Percentiles rank a stretch among this genome's conserved stretches.
Evolutionary conservation across 2,888 invertebrate species (phyloP).

Genomic region (Cryptus viduatorius): DNA sequence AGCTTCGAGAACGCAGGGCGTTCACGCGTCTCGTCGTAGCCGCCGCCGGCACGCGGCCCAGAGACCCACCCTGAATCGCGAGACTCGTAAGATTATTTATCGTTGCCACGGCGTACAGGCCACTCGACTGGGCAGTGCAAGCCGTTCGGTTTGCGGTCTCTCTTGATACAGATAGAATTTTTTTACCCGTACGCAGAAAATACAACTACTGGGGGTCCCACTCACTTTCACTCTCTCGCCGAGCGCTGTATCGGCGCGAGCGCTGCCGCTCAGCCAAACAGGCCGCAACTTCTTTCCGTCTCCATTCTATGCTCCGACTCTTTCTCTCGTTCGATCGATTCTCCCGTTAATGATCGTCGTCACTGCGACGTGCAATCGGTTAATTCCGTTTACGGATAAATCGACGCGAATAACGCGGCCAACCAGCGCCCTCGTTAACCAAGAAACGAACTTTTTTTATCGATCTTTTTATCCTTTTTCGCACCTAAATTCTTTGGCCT

Average conservation of each 20-base stretch:
- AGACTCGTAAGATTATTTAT: constrained; percentile 53
- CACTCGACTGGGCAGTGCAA: constrained; percentile 11
- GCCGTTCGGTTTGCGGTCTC: constrained; percentile 41
- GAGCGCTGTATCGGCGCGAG: constrained; percentile 17
- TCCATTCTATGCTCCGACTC: constrained; percentile 27
- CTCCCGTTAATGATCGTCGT: constrained; percentile 61
- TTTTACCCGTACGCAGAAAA: constrained; percentile 58
- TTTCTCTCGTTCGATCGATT: constrained; percentile 59
- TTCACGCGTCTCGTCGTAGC: constrained; percentile 51
- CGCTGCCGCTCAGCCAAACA: constrained; percentile 27
- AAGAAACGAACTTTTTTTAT: constrained; percentile 10
- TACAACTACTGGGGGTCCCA: constrained; percentile 3
- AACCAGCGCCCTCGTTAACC: constrained; percentile 35
- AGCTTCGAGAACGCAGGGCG: constrained; percentile 36
- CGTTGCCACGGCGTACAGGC: background rate
- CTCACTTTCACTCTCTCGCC: constrained; percentile 65
- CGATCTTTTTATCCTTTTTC: background rate
- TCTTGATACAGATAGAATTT: constrained; percentile 59
- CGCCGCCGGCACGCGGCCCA: constrained; percentile 22
- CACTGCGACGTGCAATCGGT: constrained; percentile 32
- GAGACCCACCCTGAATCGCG: constrained; percentile 54
- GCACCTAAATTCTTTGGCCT: constrained; percentile 2
- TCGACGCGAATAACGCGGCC: background rate
- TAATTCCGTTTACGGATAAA: constrained; percentile 57
- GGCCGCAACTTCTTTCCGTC: constrained; percentile 31